Percentiles rank a stretch among this genome's conserved stretches.
phyloP scores from a whole-genome alignment of 2,888 invertebrate genomes.

The Caenorhabditis sulstoni region DNA sequence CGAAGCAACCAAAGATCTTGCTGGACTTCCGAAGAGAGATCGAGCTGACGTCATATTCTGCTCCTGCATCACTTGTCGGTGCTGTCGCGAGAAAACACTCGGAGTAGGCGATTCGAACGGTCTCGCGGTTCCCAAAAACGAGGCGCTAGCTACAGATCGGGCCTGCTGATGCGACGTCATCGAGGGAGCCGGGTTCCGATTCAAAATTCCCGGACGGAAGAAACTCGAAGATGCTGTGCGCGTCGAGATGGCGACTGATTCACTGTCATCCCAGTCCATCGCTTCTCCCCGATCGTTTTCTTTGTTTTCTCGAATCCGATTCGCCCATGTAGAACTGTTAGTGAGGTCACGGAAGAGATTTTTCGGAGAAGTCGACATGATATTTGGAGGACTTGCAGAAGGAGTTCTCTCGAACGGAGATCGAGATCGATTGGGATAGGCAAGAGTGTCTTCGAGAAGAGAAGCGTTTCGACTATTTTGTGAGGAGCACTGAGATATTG shows the following conservation, averaged over 20 bases:
- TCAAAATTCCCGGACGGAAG: slow-evolving; percentile 23
- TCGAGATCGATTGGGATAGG: background rate
- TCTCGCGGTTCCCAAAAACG: slow-evolving; percentile 13
- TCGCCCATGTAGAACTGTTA: slow-evolving; percentile 1
- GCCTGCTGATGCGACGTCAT: slow-evolving; percentile 14
- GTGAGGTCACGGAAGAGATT: slow-evolving; percentile 19
- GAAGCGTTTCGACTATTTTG: slow-evolving; percentile 47
- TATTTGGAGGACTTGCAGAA: slow-evolving; percentile 3
- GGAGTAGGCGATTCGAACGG: slow-evolving; percentile 25
- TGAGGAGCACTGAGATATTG: slow-evolving; percentile 71
- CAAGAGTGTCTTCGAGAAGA: slow-evolving; percentile 10
- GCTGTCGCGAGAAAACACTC: slow-evolving; percentile 51
- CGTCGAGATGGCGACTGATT: slow-evolving; percentile 21
- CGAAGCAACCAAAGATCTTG: slow-evolving; percentile 32
- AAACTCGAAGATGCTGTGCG: slow-evolving; percentile 14
- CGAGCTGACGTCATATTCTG: slow-evolving; percentile 31
- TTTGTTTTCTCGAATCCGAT: slow-evolving; percentile 3
- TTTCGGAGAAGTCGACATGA: background rate
- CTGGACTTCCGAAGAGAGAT: slow-evolving; percentile 22
- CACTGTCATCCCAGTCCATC: slow-evolving; percentile 71
- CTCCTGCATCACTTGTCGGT: slow-evolving; percentile 17
- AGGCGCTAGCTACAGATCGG: slow-evolving; percentile 50
- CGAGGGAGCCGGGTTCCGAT: background rate
- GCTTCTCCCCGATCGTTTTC: slow-evolving; percentile 24
- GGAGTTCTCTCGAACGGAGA: slow-evolving; percentile 9